Percentiles rank a stretch among this genome's conserved stretches.
Evolutionary conservation across 2,888 invertebrate genomes (phyloP).

Genomic region (Drosophila kambysellisi): DNA sequence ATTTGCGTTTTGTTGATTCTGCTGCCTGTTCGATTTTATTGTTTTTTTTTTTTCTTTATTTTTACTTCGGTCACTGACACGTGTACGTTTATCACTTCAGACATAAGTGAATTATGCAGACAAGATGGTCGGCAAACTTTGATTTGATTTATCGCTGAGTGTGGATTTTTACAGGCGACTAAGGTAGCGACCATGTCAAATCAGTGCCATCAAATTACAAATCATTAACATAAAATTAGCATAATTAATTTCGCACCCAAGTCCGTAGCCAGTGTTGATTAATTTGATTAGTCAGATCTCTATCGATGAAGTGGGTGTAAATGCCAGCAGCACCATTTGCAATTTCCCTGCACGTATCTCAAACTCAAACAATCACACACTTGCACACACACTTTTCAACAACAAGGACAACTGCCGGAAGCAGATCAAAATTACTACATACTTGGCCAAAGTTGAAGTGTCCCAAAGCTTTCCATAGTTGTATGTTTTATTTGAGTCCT

Average conservation of each 20-base stretch:
- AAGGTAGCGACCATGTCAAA: slow-evolving; percentile 55
- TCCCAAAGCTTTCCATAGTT: slow-evolving; percentile 3
- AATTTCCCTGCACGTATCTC: slow-evolving; percentile 27
- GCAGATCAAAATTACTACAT: slow-evolving; percentile 16
- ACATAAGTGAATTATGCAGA: slow-evolving; percentile 71
- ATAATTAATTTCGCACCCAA: slow-evolving; percentile 70
- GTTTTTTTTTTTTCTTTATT: slow-evolving; percentile 3
- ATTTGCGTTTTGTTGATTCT: slow-evolving; percentile 33
- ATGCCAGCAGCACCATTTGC: slow-evolving; percentile 16
- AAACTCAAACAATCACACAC: not conserved
- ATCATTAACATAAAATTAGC: slow-evolving; percentile 69
- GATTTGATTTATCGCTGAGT: slow-evolving; percentile 68
- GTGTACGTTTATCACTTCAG: slow-evolving; percentile 60
- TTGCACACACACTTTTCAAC: not conserved
- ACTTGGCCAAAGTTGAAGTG: slow-evolving; percentile 16
- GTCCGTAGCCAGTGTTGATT: slow-evolving; percentile 33
- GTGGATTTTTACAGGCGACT: slow-evolving; percentile 45
- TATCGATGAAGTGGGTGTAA: slow-evolving; percentile 19
- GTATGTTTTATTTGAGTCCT: slow-evolving; percentile 6
- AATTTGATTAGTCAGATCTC: slow-evolving; percentile 41
- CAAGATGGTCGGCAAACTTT: slow-evolving; percentile 52
- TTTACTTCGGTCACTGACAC: slow-evolving; percentile 71
- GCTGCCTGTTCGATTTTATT: slow-evolving; percentile 21
- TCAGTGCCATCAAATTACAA: slow-evolving; percentile 73
- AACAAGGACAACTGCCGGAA: not conserved